Conservation (phyloP, 2,797 vertebrate species). For the Argyrosomus regius region DNA sequence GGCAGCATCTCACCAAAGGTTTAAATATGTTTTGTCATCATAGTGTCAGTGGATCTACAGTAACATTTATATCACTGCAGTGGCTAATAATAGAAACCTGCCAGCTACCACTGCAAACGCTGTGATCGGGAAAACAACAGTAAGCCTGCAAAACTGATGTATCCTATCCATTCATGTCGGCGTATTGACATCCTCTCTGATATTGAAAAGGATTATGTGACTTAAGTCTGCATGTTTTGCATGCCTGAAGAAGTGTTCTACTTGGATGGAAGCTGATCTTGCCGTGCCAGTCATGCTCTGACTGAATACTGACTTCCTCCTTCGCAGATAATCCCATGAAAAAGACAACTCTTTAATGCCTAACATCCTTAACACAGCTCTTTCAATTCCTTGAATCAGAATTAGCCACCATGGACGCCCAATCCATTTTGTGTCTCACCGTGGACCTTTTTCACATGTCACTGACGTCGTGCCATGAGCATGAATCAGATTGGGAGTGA, state of each 20-base stretch:
- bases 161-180: conserved; percentile 65
- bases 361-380: conserved; percentile 77
- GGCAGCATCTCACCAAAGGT: conserved; percentile 40
- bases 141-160: conserved; percentile 52
- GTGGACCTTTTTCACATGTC: conserved; percentile 51
- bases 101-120: conserved; percentile 45
- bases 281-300: conserved; percentile 74
- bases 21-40: conserved; percentile 57
- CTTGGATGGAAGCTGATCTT: conserved; percentile 80
- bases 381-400: conserved; percentile 72
- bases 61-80: conserved; percentile 47
- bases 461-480: conserved; percentile 44
- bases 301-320: conserved; percentile 79
- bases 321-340: conserved; percentile 79
- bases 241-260: conserved; percentile 84
- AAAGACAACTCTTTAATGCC: conserved; percentile 79
- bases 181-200: conserved; percentile 78
- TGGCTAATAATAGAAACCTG: conserved; percentile 66
- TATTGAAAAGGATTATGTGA: conserved; percentile 83
- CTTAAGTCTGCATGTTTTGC: conserved; percentile 81
- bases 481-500: conserved; percentile 54
- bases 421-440: conserved; percentile 56
- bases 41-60: conserved; percentile 31
- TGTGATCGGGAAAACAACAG: conserved; percentile 54
- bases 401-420: conserved; percentile 68